phyloP scores from a whole-genome alignment of 2,888 invertebrate species.

The Camptogramma bilineatum region DNA sequence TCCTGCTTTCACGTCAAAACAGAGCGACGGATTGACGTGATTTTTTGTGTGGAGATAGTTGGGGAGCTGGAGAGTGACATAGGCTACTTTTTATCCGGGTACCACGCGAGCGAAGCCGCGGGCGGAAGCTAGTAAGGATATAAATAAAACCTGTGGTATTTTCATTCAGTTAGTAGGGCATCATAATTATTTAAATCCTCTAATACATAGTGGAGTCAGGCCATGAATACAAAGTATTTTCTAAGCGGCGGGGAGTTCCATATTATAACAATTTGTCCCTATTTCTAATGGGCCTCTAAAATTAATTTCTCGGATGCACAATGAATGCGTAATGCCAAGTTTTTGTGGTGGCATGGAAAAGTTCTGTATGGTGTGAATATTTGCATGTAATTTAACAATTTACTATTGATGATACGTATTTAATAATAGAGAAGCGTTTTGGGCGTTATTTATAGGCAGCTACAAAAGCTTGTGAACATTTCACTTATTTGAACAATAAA shows the following conservation, averaged over 20 bases:
- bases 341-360: neutral
- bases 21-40: too few relatives aligned
- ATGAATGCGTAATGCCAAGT: conserved; percentile 5
- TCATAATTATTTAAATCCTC: neutral
- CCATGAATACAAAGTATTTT: neutral
- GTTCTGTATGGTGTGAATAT: neutral
- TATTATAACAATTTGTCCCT: conserved; percentile 8
- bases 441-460: too few relatives aligned
- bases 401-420: neutral
- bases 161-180: neutral
- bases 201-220: neutral
- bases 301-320: conserved; percentile 15
- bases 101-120: too few relatives aligned
- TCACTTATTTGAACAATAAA: too few relatives aligned
- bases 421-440: too few relatives aligned
- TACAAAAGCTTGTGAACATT: too few relatives aligned
- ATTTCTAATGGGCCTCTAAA: conserved; percentile 6
- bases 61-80: too few relatives aligned
- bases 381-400: neutral
- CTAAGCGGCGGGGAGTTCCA: neutral
- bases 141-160: too few relatives aligned
- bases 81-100: too few relatives aligned
- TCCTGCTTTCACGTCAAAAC: too few relatives aligned
- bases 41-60: too few relatives aligned
- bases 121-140: too few relatives aligned